Evolutionary conservation across 2,797 vertebrate genomes (phyloP), one percentile per base, ranked within the genome.

Genomic region (Glossophaga mutica): DNA sequence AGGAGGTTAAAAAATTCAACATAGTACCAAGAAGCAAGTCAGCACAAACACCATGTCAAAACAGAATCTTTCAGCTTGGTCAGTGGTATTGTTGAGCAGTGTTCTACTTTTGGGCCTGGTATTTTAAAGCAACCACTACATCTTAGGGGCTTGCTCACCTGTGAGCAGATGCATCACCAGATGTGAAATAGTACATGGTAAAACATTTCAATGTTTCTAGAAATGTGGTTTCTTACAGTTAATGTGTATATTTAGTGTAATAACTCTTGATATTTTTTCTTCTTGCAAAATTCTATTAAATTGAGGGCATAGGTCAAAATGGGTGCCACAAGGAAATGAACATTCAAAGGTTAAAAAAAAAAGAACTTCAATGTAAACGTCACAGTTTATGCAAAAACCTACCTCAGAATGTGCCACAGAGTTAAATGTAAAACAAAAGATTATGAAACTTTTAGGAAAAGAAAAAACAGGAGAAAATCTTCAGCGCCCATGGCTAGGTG

Each of bases 401-500:
- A 84, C 48, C 29, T 87, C 62, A 77, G 73, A 92, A 46, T 74
- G 10, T 29, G 67, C 32, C 68, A 44, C 76, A 57, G 24, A 92
- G 32, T 39, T 92, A 89, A 57, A 86, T 77, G 32, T 67, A 29
- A 95, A 84, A 94, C 29, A 78, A 77, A 83, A 77, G 86, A 34
- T 24, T 50, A 18, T 62, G 39, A 78, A 83, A 50, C 22, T 83
- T 50, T 59, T 26, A 62, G n/a, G 19, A 29, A 44, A 44, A 88
- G 68, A 44, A 71, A 59, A 73, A 8, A 15, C 5, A n/a, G 22
- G 19, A 87, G 21, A 67, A 74, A 70, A 48, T 76, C 32, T 81
- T 92, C 0, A 87, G 22, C 32, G 59, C 8, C 62, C n/a, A 83
- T 5, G 16, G 6, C n/a, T 65, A 57, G 26, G 48, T 9, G 18